Evolutionary conservation across 2,113 vertebrate species (phyloP), one percentile per base, ranked within the genome.

Genomic region (Excalfactoria chinensis): DNA sequence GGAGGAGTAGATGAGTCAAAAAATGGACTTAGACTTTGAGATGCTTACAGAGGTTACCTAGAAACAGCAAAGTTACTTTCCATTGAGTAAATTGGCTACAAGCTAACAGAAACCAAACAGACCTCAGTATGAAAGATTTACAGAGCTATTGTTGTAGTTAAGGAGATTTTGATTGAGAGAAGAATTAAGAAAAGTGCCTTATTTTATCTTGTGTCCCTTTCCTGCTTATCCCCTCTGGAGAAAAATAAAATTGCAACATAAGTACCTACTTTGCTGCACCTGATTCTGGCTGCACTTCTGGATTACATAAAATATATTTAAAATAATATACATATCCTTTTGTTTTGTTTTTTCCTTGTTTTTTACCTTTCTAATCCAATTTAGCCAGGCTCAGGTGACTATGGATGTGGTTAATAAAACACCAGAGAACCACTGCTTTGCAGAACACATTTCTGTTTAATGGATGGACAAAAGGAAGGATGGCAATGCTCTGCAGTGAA

Each of bases 41-140:
- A 8, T 40, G 16, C 35, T 46, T n/a, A 44, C 35, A 68, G 40
- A 62, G 10, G n/a, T 43, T 77, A 55, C 14, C 11, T 32, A 69
- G 49, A 46, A 73, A 18, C 16, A 44, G 11, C 8, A 48, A 63
- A 73, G 13, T 59, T 25, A 37, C 26, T 63, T 78, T 37, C 11
- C 49, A 26, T 16, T 17, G 18, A 89, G 13, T 10, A 62, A 77
- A 48, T 59, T 70, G 10, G n/a, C 26, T 13, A 2, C 4, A 26
- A 88, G 9, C 8, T 9, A 58, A 14, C 25, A 78, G 37, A 67
- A 68, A 49, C 2, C 18, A 64, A 58, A 15, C 8, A 72, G 53
- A 44, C 28, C 25, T 80, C 22, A 14, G 23, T 25, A 5, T 1
- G 1, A 13, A 35, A 5, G 2, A 28, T 4, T 13, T 35, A 20